Evolutionary conservation across 2,113 vertebrate species (phyloP).

Genomic region (Passer montanus): DNA sequence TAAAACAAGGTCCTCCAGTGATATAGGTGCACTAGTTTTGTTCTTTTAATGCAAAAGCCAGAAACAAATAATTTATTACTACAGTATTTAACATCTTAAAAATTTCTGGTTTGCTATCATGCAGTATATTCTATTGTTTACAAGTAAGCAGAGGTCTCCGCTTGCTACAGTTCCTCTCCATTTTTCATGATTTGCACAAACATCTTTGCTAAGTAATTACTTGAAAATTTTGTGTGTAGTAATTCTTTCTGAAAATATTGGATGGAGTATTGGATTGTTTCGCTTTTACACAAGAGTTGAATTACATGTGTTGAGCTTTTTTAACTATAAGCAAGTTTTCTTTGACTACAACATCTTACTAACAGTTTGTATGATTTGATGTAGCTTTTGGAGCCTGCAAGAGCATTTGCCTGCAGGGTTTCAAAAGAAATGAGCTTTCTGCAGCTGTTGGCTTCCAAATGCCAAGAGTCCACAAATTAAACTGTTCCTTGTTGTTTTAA

Average conservation of each 20-base stretch:
- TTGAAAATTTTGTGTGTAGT: not conserved
- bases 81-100: not conserved
- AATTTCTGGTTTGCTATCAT: not conserved
- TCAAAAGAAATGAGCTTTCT: slow-evolving; percentile 50
- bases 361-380: slow-evolving; percentile 4
- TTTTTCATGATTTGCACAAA: not conserved
- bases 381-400: not conserved
- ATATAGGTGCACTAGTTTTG: not conserved
- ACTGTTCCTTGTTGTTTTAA: not conserved
- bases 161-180: not conserved
- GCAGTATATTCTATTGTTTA: not conserved
- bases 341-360: slow-evolving; percentile 9
- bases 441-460: slow-evolving; percentile 31
- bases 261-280: not conserved
- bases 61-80: not conserved
- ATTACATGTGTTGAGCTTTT: not conserved
- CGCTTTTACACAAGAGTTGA: not conserved
- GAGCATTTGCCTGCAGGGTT: slow-evolving; percentile 21
- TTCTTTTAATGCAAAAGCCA: not conserved
- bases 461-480: not conserved
- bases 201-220: not conserved
- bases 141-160: not conserved
- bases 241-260: not conserved
- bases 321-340: not conserved
- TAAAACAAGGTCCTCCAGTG: not conserved